These are phyloP conservation scores for Aeoliscus strigatus DNA, from an alignment of 2,797 vertebrate species.

Conservation along the genomic window DNA sequence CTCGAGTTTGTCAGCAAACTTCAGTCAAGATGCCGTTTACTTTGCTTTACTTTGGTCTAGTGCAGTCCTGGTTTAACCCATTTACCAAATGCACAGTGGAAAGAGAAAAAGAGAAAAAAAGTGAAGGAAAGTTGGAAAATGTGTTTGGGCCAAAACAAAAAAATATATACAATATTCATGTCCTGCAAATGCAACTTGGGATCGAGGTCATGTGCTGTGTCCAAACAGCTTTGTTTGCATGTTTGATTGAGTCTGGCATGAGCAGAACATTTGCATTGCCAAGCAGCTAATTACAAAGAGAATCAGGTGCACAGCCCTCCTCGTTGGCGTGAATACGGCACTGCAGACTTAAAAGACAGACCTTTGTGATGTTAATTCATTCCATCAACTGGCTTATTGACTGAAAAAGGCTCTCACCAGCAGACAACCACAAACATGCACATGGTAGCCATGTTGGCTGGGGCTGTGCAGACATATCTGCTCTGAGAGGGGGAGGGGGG, in stretches of 20 bases:
- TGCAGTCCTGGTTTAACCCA: no score
- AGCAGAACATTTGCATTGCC: constrained; percentile 51
- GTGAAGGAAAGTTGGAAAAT: no score
- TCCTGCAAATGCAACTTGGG: background rate
- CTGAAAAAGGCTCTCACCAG: constrained; percentile 56
- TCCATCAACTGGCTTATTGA: constrained; percentile 70
- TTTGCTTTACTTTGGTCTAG: no score
- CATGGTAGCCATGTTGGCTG: constrained; percentile 53
- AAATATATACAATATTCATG: background rate
- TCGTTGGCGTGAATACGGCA: constrained; percentile 34
- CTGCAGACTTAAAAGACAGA: constrained; percentile 47
- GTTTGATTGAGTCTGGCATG: constrained; percentile 20
- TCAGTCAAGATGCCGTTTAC: no score
- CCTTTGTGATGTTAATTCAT: constrained; percentile 64
- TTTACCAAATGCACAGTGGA: no score
- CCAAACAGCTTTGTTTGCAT: constrained; percentile 11
- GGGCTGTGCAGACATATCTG: constrained; percentile 22
- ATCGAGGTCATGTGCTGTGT: background rate
- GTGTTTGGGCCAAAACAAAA: background rate
- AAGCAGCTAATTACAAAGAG: constrained; percentile 48
- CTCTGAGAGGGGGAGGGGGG: constrained; percentile 12
- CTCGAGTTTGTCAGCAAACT: no score
- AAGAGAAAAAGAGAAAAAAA: no score
- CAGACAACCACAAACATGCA: constrained; percentile 48
- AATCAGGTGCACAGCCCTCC: constrained; percentile 47